These are phyloP conservation scores for Leistus spinibarbis DNA, from an alignment of 2,888 invertebrate species.

Conservation along the genomic window DNA sequence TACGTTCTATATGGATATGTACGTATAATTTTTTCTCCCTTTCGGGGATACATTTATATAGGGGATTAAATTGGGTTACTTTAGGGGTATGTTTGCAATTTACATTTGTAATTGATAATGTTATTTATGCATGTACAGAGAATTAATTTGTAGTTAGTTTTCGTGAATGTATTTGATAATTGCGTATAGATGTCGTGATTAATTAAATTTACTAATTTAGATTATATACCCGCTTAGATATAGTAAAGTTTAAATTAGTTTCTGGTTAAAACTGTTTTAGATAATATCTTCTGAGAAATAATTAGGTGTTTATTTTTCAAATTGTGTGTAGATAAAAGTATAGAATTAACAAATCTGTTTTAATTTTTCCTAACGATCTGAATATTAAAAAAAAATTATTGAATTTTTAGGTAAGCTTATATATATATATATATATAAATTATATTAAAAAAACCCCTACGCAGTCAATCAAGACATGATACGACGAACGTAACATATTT, in stretches of 20 bases:
- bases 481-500: too few species aligned
- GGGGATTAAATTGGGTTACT: too few species aligned
- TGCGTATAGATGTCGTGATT: not conserved
- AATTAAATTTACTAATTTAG: not conserved
- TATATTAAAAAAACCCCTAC: too few species aligned
- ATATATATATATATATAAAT: too few species aligned
- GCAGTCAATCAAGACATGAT: too few species aligned
- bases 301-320: not conserved
- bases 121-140: too few species aligned
- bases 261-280: constrained; percentile 23
- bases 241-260: constrained; percentile 21
- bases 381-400: too few species aligned
- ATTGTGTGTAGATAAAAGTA: too few species aligned
- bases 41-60: not conserved
- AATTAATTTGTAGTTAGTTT: not conserved
- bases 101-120: too few species aligned
- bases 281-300: not conserved
- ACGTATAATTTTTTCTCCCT: not conserved
- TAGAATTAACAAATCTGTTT: too few species aligned
- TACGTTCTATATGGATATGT: not conserved
- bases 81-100: not conserved
- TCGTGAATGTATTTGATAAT: not conserved
- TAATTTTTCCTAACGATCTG: too few species aligned
- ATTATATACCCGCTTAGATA: not conserved
- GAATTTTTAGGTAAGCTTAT: too few species aligned